Evolutionary conservation across 2,888 invertebrate genomes (phyloP).

Genomic region (Perithous albicinctus): DNA sequence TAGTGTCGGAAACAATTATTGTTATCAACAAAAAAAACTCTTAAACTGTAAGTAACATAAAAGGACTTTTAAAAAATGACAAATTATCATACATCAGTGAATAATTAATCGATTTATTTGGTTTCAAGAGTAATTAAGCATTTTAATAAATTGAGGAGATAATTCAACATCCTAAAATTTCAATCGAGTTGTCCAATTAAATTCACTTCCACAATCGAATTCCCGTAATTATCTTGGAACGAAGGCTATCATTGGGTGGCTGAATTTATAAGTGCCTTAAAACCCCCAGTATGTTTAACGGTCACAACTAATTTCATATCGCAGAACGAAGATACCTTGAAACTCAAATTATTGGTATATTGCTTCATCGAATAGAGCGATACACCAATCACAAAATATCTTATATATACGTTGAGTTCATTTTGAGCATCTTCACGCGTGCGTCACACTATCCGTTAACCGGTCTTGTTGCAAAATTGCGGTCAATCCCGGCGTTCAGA

Average conservation of each 20-base stretch:
- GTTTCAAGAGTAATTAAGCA: not conserved
- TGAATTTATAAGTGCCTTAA: not conserved
- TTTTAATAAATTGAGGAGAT: not conserved
- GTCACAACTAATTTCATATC: not conserved
- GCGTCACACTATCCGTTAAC: constrained; percentile 57
- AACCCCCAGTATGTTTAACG: not conserved
- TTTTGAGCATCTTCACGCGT: constrained; percentile 7
- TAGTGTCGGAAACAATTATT: too few species aligned
- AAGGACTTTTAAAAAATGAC: too few species aligned
- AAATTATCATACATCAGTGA: not conserved
- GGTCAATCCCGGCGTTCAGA: constrained; percentile 63
- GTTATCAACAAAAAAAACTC: too few species aligned
- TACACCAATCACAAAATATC: not conserved
- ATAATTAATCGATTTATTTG: not conserved
- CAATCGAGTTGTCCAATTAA: not conserved
- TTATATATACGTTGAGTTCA: not conserved
- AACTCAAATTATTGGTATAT: not conserved
- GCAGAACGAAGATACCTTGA: not conserved
- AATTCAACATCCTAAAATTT: not conserved
- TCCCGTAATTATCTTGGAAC: not conserved
- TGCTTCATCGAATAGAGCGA: not conserved
- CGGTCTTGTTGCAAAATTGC: constrained; percentile 72
- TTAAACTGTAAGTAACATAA: too few species aligned
- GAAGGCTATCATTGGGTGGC: not conserved
- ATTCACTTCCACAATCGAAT: not conserved